Percentiles rank a stretch among this genome's conserved stretches.
Conservation (phyloP, 2,888 invertebrate genomes). For the Aleiodes leptofemur region DNA sequence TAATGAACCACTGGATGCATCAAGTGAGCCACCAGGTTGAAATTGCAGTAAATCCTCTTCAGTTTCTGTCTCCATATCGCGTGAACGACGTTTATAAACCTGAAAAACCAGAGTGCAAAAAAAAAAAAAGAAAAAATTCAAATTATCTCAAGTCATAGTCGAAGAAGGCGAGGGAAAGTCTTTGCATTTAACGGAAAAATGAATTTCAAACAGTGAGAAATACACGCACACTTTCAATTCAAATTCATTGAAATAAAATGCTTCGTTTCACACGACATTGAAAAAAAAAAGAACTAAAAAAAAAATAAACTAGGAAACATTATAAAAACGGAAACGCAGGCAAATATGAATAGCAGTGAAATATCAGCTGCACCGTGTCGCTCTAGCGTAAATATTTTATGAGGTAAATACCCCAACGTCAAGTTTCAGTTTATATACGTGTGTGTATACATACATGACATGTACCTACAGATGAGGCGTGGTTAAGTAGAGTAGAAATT, state of each 20-base stretch:
- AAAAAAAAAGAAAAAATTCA: conserved; percentile 34
- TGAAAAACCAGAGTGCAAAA: conserved; percentile 68
- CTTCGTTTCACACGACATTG: conserved; percentile 50
- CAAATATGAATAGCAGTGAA: conserved; percentile 47
- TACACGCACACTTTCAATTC: conserved; percentile 58
- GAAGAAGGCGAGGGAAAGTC: not conserved
- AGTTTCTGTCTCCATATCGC: conserved; percentile 91
- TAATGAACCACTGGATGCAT: conserved; percentile 84
- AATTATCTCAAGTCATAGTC: not conserved
- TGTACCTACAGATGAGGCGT: conserved; percentile 24
- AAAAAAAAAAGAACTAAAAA: conserved; percentile 18
- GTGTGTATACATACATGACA: not conserved
- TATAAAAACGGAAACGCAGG: conserved; percentile 57
- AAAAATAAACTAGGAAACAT: conserved; percentile 53
- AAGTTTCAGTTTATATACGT: conserved; percentile 10
- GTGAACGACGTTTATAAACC: conserved; percentile 90
- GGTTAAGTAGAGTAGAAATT: conserved; percentile 3
- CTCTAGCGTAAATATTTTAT: conserved; percentile 43
- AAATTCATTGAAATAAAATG: conserved; percentile 64
- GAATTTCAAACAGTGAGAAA: conserved; percentile 54
- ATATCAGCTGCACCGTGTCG: conserved; percentile 38
- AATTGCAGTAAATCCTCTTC: conserved; percentile 79
- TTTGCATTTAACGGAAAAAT: conserved; percentile 17
- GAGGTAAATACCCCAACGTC: conserved; percentile 34
- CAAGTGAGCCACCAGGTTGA: conserved; percentile 74